Conservation (phyloP, 2,113 vertebrate genomes). For the Dinomys branickii region DNA sequence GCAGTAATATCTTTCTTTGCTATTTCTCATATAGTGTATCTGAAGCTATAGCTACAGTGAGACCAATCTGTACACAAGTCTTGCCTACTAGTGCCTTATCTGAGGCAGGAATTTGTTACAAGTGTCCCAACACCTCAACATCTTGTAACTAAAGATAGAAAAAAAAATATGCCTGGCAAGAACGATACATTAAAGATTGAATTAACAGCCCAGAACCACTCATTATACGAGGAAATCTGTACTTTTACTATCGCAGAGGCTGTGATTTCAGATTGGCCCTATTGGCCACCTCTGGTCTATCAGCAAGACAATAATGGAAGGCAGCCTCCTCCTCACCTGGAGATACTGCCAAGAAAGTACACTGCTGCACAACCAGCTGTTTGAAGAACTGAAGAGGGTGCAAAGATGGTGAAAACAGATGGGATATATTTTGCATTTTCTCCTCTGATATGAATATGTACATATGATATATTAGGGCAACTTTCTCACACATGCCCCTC, state of each 20-base stretch:
- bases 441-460: conserved; percentile 68
- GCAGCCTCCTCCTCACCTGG: not conserved
- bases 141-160: conserved; percentile 60
- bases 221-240: conserved; percentile 58
- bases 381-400: conserved; percentile 57
- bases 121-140: conserved; percentile 28
- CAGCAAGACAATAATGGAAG: not conserved
- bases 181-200: conserved; percentile 30
- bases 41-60: conserved; percentile 8
- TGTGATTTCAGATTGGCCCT: conserved; percentile 23
- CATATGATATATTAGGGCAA: conserved; percentile 62
- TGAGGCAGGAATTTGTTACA: conserved; percentile 29
- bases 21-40: not conserved
- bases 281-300: not conserved
- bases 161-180: conserved; percentile 61
- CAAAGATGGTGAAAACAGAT: conserved; percentile 72
- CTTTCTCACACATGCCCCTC: conserved; percentile 49
- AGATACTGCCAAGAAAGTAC: conserved; percentile 41
- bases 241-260: not conserved
- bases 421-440: conserved; percentile 68
- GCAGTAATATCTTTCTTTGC: not conserved
- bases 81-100: conserved; percentile 25
- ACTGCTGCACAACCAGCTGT: conserved; percentile 68
- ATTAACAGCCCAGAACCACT: conserved; percentile 37
- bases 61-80: not conserved